phyloP scores from a whole-genome alignment of 2,797 vertebrate species.

The Oryzias sinensis region DNA sequence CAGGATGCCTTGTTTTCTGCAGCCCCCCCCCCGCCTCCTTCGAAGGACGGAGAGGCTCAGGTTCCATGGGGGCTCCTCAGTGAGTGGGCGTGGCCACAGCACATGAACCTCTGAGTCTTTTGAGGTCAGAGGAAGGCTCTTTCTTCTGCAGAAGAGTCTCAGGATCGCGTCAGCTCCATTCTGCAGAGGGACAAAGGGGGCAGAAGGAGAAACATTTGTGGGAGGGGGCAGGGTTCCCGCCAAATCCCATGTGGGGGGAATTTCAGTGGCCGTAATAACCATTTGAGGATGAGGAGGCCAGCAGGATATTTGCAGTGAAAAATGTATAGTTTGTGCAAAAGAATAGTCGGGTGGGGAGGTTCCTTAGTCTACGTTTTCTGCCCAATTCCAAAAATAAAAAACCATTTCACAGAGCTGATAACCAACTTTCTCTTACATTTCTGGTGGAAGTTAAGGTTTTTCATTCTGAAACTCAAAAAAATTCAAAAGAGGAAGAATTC shows the following conservation, averaged over 20 bases:
- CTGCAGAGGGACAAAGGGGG: conserved; percentile 67
- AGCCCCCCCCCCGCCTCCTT: conserved; percentile 3
- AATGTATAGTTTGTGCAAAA: too few relatives aligned
- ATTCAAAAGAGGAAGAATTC: too few relatives aligned
- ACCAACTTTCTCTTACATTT: too few relatives aligned
- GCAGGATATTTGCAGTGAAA: too few relatives aligned
- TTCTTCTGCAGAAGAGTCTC: conserved; percentile 62
- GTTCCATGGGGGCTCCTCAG: conserved; percentile 54
- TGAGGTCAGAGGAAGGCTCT: conserved; percentile 74
- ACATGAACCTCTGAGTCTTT: conserved; percentile 68
- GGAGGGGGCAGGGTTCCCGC: conserved; percentile 48
- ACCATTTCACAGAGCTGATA: too few relatives aligned
- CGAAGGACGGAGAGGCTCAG: conserved; percentile 31
- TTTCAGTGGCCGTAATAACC: background rate
- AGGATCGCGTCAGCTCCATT: conserved; percentile 68
- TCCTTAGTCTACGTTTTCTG: too few relatives aligned
- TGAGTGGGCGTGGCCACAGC: conserved; percentile 65
- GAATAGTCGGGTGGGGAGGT: too few relatives aligned
- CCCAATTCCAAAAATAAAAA: too few relatives aligned
- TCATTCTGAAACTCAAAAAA: too few relatives aligned
- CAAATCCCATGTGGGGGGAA: conserved; percentile 43
- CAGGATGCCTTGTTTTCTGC: conserved; percentile 34
- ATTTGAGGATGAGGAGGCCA: too few relatives aligned
- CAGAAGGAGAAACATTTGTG: conserved; percentile 63
- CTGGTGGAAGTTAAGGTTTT: too few relatives aligned